Evolutionary conservation across 2,797 vertebrate species (phyloP), one percentile per base, ranked within the genome.

Genomic region (Galaxias olidus): DNA sequence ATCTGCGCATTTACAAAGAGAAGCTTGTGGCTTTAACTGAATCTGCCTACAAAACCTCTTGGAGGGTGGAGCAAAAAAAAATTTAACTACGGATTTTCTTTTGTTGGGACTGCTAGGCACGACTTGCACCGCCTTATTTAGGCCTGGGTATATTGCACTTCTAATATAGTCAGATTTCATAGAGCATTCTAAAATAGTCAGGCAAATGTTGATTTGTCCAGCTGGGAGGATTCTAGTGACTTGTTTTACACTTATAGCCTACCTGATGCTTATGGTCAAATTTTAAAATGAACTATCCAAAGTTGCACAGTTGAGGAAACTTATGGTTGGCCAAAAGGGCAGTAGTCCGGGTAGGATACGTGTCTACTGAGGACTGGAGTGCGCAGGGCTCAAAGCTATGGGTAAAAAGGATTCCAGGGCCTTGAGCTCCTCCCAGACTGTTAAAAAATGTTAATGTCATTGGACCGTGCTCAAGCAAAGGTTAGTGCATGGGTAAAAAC

Each of bases 1-100:
- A 68, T 64, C 56, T 56, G 72, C 81, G 72, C 74, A 78, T 68
- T 61, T 61, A 88, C 85, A 88, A 87, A 84, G 82, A 80, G 46
- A 66, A 65, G 66, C 59, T 70, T 87, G 86, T 86, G 63, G 54
- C 59, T 65, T 74, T 58, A 64, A 71, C 53, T 55, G 15, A 43
- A 54, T 61, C 67, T 55, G 61, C 53, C 49, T 11, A 44, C 12
- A 74, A 11, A 57, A 57, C 47, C 74, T 76, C 71, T 71, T 72
- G 58, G 74, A 51, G 41, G 69, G 71, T 30, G 71, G 64, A 73
- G 59, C 13, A 69, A 49, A 4, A 59, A 65, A n/a, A 68, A n/a
- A 73, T 20, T 58, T 52, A 61, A 68, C 48, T 48, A 30, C 6
- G 30, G 18, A 54, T 77, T 55, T 51, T 53, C 12, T 42, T 72